These are phyloP conservation scores for Struthidea cinerea DNA, from an alignment of 2,113 vertebrate genomes.

Conservation along the genomic window DNA sequence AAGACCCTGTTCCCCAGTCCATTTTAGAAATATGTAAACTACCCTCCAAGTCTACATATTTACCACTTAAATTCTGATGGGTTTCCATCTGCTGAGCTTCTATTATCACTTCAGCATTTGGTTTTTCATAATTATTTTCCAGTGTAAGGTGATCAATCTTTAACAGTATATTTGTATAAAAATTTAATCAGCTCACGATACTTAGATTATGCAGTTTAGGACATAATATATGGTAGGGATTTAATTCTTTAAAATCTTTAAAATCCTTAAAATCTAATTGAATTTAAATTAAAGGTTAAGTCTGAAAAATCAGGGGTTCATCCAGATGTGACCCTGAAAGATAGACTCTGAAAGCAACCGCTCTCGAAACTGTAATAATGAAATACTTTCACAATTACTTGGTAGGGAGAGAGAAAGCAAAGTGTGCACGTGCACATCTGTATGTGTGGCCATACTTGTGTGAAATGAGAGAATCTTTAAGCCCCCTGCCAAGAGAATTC, in stretches of 20 bases:
- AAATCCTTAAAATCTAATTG: neutral
- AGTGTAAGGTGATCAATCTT: neutral
- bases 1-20: neutral
- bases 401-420: neutral
- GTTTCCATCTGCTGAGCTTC: neutral
- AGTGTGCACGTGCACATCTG: neutral
- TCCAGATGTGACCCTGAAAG: neutral
- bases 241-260: neutral
- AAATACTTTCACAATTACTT: neutral
- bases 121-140: neutral
- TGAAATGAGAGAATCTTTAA: neutral
- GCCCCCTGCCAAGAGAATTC: neutral
- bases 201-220: neutral
- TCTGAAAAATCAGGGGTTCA: neutral
- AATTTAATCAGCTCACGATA: neutral
- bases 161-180: neutral
- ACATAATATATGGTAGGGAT: neutral
- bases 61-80: neutral
- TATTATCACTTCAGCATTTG: neutral
- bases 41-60: neutral
- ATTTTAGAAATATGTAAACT: neutral
- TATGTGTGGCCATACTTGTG: neutral
- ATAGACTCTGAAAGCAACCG: neutral
- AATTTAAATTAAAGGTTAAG: neutral
- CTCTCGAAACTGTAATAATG: neutral